phyloP scores from a whole-genome alignment of 2,888 invertebrate species.

The Xylocampa areola region DNA sequence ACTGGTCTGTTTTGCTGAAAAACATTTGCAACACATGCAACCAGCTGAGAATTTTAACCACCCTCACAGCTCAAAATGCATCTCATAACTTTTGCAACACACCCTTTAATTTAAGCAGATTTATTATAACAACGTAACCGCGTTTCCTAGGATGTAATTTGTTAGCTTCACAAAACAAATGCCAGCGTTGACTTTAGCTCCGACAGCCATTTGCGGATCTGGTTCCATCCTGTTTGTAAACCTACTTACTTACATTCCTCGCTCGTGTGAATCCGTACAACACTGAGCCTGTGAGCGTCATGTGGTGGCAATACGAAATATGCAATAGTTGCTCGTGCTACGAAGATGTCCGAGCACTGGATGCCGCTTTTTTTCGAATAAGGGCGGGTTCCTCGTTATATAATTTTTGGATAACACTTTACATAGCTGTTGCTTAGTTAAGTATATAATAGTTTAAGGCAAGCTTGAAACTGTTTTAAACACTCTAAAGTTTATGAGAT shows the following conservation, averaged over 20 bases:
- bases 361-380: constrained; percentile 21
- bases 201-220: constrained; percentile 67
- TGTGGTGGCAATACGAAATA: constrained; percentile 55
- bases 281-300: constrained; percentile 47
- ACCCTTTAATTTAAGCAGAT: constrained; percentile 46
- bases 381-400: constrained; percentile 9
- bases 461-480: too few relatives aligned
- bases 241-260: constrained; percentile 68
- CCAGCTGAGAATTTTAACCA: background rate
- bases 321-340: constrained; percentile 45
- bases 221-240: constrained; percentile 65
- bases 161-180: constrained; percentile 67
- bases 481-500: too few relatives aligned
- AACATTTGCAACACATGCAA: background rate
- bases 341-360: constrained; percentile 38
- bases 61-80: constrained; percentile 8
- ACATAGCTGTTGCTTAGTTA: too few relatives aligned
- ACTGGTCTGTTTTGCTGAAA: too few relatives aligned
- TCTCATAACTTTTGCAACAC: constrained; percentile 1
- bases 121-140: constrained; percentile 62
- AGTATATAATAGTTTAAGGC: too few relatives aligned
- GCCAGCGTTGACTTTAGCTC: constrained; percentile 64
- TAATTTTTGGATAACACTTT: too few relatives aligned
- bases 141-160: constrained; percentile 63
- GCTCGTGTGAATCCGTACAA: constrained; percentile 63